phyloP scores from a whole-genome alignment of 2,113 vertebrate genomes.

The Pardalotus punctatus region DNA sequence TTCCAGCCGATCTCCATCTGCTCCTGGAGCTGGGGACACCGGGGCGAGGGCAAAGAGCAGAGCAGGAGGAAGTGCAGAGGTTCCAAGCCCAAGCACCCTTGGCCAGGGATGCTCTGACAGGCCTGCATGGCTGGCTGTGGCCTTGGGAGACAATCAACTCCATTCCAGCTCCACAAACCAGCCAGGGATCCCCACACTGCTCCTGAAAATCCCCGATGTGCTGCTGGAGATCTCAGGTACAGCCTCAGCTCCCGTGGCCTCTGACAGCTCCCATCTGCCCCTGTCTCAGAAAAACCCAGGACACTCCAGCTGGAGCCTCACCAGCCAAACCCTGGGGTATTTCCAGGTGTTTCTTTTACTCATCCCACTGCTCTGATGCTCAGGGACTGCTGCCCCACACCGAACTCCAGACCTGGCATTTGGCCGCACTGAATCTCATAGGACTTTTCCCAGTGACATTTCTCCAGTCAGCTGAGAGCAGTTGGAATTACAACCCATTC shows the following conservation, averaged over 20 bases:
- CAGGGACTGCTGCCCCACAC: not conserved
- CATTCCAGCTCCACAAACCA: not conserved
- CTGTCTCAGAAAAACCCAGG: fast-evolving
- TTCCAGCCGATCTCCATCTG: fast-evolving
- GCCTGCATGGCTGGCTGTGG: not conserved
- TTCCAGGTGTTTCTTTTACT: not conserved
- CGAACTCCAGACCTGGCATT: not conserved
- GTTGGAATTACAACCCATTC: not conserved
- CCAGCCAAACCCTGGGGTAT: not conserved
- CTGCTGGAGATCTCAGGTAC: not conserved
- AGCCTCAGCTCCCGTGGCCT: not conserved
- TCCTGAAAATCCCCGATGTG: not conserved
- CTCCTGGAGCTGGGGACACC: not conserved
- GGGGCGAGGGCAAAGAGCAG: not conserved
- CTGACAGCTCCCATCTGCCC: not conserved
- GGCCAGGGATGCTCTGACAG: not conserved
- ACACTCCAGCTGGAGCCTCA: not conserved
- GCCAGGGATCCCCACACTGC: fast-evolving
- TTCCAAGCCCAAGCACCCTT: not conserved
- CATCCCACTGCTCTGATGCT: not conserved
- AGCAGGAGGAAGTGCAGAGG: not conserved
- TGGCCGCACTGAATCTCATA: not conserved
- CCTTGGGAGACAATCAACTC: fast-evolving
- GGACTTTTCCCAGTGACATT: not conserved
- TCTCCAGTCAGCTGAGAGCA: not conserved